Evolutionary conservation across 2,797 vertebrate genomes (phyloP).

Genomic region (Sebastes glaucus): DNA sequence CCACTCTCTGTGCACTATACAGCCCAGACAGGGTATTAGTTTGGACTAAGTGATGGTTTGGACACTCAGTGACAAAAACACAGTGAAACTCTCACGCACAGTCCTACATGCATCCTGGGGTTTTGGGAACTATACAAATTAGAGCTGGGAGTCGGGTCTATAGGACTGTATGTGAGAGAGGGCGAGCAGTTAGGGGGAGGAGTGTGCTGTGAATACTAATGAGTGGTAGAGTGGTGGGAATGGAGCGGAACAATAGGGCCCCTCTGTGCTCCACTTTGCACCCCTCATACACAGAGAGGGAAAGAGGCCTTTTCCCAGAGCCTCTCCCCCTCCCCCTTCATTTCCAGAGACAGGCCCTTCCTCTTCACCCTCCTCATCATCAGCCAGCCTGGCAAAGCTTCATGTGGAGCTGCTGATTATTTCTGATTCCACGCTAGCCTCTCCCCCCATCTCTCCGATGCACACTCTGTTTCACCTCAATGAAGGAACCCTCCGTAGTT

Average conservation of each 20-base stretch:
- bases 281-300: constrained; percentile 85
- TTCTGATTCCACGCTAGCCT: constrained; percentile 76
- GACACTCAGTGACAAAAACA: constrained; percentile 73
- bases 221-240: constrained; percentile 87
- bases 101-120: constrained; percentile 80
- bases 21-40: constrained; percentile 68
- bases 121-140: constrained; percentile 85
- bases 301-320: constrained; percentile 86
- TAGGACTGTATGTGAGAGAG: constrained; percentile 83
- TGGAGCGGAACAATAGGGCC: constrained; percentile 85
- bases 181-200: constrained; percentile 83
- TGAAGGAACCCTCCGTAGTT: constrained; percentile 60
- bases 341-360: constrained; percentile 82
- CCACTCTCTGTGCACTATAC: constrained; percentile 47
- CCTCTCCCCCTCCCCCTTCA: constrained; percentile 72
- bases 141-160: constrained; percentile 83
- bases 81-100: constrained; percentile 78
- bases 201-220: constrained; percentile 86
- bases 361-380: constrained; percentile 82
- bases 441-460: constrained; percentile 58
- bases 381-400: constrained; percentile 74
- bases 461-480: constrained; percentile 74
- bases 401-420: constrained; percentile 76
- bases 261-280: constrained; percentile 88
- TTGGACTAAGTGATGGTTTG: constrained; percentile 67